A percentile compares a stretch with the other conserved stretches of the same genome.
These are phyloP conservation scores for Micromussa lordhowensis DNA, from an alignment of 92 coral and sea anemone genomes.

Conservation along the genomic window DNA sequence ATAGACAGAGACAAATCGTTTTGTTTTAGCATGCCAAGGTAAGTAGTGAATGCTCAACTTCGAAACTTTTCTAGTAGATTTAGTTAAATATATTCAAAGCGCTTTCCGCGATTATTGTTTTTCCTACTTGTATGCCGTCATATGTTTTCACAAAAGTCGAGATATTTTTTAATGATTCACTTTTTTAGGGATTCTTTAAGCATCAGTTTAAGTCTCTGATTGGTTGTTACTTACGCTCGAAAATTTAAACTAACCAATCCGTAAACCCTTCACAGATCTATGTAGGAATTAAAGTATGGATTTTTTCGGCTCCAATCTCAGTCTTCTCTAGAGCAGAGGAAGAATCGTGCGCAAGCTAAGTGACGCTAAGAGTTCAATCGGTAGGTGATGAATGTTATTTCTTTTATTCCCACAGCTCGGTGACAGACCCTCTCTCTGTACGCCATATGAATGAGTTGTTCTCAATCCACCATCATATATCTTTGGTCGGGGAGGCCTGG, in stretches of 20 bases:
- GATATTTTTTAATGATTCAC: no score
- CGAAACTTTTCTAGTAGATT: background rate
- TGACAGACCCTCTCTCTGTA: slow-evolving; percentile 74
- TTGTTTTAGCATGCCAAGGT: slow-evolving; percentile 91
- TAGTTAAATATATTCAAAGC: no score
- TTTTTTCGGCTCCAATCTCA: no score
- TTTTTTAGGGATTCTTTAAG: no score
- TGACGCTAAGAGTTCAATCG: background rate
- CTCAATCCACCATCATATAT: slow-evolving; percentile 84
- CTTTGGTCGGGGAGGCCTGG: slow-evolving; percentile 90
- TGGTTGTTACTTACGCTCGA: no score
- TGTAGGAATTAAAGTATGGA: no score
- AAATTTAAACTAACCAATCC: no score
- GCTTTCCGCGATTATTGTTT: no score
- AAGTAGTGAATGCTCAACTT: background rate
- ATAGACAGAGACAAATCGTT: slow-evolving; percentile 82
- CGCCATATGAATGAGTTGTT: slow-evolving; percentile 92
- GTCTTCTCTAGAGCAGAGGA: background rate
- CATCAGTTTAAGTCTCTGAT: no score
- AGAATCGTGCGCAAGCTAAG: background rate
- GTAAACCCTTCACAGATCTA: no score
- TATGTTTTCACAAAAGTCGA: no score
- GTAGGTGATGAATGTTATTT: background rate
- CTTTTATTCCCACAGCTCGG: slow-evolving; percentile 52
- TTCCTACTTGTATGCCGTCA: no score